phyloP scores from a whole-genome alignment of 2,113 vertebrate genomes.

The Oreochromis aureus region DNA sequence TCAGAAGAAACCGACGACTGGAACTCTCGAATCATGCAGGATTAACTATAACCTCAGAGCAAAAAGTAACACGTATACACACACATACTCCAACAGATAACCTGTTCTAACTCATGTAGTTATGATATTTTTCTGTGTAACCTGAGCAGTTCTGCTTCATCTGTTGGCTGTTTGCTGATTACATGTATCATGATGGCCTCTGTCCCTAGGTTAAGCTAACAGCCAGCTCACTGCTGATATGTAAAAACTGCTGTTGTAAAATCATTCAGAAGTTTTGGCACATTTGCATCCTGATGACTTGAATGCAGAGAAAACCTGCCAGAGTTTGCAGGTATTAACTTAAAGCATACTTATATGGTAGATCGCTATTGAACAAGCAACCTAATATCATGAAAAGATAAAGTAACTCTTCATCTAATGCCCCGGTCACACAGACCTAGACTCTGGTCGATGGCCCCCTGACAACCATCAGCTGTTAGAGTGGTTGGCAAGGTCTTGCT shows the following conservation, averaged over 20 bases:
- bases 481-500: not conserved
- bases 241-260: not conserved
- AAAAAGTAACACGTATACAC: not conserved
- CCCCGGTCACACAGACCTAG: rapidly evolving
- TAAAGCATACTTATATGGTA: not conserved
- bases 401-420: not conserved
- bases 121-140: not conserved
- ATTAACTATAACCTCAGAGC: not conserved
- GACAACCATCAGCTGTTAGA: not conserved
- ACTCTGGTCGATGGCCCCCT: not conserved
- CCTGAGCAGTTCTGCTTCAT: not conserved
- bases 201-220: not conserved
- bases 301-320: not conserved
- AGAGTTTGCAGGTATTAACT: not conserved
- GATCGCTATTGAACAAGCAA: not conserved
- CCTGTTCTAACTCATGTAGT: rapidly evolving
- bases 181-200: not conserved
- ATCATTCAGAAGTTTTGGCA: not conserved
- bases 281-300: not conserved
- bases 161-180: not conserved
- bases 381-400: not conserved
- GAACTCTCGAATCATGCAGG: not conserved
- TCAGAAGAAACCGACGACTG: not conserved
- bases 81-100: not conserved
- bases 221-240: not conserved